Evolutionary conservation across 2,797 vertebrate species (phyloP), one percentile per base, ranked within the genome.

Genomic region (Erithacus rubecula): DNA sequence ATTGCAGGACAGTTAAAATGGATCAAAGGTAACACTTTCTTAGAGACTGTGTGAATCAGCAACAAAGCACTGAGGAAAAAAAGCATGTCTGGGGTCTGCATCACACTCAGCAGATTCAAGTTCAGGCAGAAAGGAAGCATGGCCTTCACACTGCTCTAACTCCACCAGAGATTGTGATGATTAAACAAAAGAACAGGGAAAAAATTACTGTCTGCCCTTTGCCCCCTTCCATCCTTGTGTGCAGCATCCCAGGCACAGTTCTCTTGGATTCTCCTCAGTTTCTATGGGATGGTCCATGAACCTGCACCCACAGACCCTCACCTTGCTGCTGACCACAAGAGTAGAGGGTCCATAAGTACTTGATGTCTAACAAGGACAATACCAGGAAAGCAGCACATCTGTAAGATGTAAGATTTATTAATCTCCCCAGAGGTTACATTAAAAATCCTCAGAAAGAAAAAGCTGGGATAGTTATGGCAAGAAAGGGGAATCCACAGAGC

Each of bases 1-100:
- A 47, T 32, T 89, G 75, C 44, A 83, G 88, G 59, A 72, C n/a
- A 83, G 59, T 79, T 62, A 59, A 75, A 93, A 90, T 5, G 18
- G 37, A 85, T 92, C 64, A 64, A 83, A 80, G 62, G 52, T 74
- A 87, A 43, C 64, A 74, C 29, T 13, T 59, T 34, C 71, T 89
- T 75, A 87, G 46, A 53, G 76, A 9, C 36, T 12, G 12, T 56
- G 56, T 87, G 78, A 70, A 52, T 56, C 17, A 10, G 34, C n/a
- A 60, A 65, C 55, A 65, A 71, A 70, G 26, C 14, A 5, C 7
- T 2, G 4, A 70, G 63, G 46, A 58, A 19, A 63, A 63, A 47
- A 89, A 64, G 15, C 44, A 6, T 2, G 1, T 44, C 47, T 63
- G 36, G 18, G n/a, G 9, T 64, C 51, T 76, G 26, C 26, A 11